phyloP scores from a whole-genome alignment of 2,888 invertebrate species.

The Agrochola lota region DNA sequence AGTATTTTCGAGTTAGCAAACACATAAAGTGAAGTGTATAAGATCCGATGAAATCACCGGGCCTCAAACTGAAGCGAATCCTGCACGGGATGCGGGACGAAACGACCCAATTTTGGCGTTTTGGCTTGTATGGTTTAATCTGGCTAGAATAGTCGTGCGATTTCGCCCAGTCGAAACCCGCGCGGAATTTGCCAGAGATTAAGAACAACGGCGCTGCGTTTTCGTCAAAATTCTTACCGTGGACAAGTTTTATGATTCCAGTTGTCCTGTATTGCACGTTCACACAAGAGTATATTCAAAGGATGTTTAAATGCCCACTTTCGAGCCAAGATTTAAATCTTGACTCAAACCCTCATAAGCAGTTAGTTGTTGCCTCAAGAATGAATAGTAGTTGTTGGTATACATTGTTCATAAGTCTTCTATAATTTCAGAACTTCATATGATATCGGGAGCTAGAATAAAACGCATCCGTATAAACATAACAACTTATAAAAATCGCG shows the following conservation, averaged over 20 bases:
- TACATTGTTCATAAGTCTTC: not conserved
- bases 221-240: not conserved
- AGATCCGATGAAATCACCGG: no score
- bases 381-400: not conserved
- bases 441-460: conserved; percentile 74
- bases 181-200: no score
- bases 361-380: not conserved
- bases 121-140: no score
- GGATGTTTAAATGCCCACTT: not conserved
- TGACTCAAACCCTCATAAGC: not conserved
- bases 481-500: conserved; percentile 73
- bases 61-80: no score
- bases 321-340: not conserved
- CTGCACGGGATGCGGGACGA: no score
- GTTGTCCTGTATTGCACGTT: not conserved
- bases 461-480: conserved; percentile 79
- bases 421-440: conserved; percentile 68
- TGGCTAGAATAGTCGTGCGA: no score
- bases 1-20: no score
- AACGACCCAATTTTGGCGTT: no score
- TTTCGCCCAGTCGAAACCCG: no score
- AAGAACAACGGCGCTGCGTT: not conserved
- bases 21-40: no score
- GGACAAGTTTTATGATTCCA: no score
- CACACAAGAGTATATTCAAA: not conserved